Percentiles rank a stretch among this genome's conserved stretches.
Conservation (phyloP, 2,113 vertebrate species). For the Paralichthys olivaceus region DNA sequence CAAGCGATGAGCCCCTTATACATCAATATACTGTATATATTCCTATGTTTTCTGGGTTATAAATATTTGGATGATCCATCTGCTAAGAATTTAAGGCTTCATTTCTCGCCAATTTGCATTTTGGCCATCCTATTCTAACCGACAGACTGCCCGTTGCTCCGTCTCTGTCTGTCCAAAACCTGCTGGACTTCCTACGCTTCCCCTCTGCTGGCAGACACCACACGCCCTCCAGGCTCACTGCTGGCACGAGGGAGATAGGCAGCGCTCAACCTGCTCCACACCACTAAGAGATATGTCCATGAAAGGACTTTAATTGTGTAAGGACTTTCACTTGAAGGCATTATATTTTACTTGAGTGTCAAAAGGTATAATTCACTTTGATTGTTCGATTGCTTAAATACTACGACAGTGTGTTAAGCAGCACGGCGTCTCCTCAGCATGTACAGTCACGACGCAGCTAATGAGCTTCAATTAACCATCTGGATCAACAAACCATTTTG, state of each 20-base stretch:
- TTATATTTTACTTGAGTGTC: constrained; percentile 36
- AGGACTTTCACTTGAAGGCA: constrained; percentile 25
- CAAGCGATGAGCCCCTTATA: background rate
- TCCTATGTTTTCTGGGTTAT: background rate
- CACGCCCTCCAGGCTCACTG: constrained; percentile 41
- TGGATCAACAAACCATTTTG: background rate
- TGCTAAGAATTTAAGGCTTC: background rate
- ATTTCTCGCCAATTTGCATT: constrained; percentile 20
- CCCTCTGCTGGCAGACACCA: constrained; percentile 60
- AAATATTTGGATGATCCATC: background rate
- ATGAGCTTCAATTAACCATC: constrained; percentile 19
- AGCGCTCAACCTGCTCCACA: constrained; percentile 20
- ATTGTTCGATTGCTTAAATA: constrained; percentile 4
- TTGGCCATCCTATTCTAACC: constrained; percentile 13
- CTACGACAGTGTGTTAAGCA: background rate
- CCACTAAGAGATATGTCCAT: constrained; percentile 25
- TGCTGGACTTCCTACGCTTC: constrained; percentile 70
- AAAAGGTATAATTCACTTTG: constrained; percentile 33
- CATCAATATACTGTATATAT: constrained; percentile 6
- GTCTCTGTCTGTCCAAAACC: constrained; percentile 48
- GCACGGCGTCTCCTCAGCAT: background rate
- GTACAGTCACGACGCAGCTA: constrained; percentile 16
- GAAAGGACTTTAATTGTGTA: constrained; percentile 27
- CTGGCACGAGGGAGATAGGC: constrained; percentile 52
- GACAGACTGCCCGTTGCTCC: constrained; percentile 60